A percentile compares a stretch with the other conserved stretches of the same genome.
These are phyloP conservation scores for Rotaria magnacalcarata DNA, from an alignment of 2,888 invertebrate species.

Conservation along the genomic window DNA sequence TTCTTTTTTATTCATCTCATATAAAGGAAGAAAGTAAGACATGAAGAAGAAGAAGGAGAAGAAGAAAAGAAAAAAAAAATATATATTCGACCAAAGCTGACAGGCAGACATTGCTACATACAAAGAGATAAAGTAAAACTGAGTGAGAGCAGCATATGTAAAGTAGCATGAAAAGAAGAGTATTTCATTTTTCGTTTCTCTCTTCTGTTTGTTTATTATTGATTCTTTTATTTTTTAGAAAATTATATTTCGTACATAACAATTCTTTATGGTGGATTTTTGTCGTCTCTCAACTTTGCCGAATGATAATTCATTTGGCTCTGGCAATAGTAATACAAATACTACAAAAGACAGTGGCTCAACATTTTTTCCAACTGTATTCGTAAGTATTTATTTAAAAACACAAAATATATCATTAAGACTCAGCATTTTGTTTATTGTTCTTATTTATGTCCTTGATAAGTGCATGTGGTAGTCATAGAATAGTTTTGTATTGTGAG, in stretches of 20 bases:
- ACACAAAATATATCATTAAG: too few relatives aligned
- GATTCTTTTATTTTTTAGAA: neutral
- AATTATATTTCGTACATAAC: neutral
- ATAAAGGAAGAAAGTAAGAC: neutral
- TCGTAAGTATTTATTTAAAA: neutral
- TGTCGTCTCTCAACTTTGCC: neutral
- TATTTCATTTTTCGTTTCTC: neutral
- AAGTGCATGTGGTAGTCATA: too few relatives aligned
- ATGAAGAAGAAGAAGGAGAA: neutral
- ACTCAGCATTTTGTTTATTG: too few relatives aligned
- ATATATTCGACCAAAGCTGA: slow-evolving; percentile 3
- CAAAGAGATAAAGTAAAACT: slow-evolving; percentile 22
- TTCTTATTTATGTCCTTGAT: too few relatives aligned
- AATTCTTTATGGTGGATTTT: neutral
- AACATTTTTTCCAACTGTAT: neutral
- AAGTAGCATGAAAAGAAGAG: neutral
- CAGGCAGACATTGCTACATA: neutral
- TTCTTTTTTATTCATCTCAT: neutral
- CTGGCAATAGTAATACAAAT: neutral
- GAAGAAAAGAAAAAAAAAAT: neutral
- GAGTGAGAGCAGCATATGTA: neutral
- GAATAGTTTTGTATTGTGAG: too few relatives aligned
- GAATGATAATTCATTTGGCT: neutral
- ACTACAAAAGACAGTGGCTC: neutral
- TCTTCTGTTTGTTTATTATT: neutral